Evolutionary conservation across 2,888 invertebrate species (phyloP), one percentile per base, ranked within the genome.

Genomic region (Nowickia ferox): DNA sequence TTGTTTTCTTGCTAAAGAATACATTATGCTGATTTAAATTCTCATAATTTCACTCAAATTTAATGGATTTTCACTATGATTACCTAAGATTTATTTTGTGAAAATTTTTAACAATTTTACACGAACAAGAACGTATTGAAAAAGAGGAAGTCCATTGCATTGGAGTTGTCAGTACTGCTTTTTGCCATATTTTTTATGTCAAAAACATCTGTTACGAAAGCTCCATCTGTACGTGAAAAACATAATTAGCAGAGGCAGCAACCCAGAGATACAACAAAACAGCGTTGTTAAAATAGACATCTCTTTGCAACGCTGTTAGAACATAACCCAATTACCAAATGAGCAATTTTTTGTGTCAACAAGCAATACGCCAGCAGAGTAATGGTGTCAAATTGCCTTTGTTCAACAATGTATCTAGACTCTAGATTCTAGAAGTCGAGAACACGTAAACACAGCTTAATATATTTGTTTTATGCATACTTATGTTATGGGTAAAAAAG

Each of bases 51-150:
- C 51, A 15, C 38, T 22, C 42, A 17, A 57, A 68, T 88, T 88
- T 87, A 44, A 42, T 83, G 19, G 84, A 88, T 87, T 90, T 90
- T 87, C 86, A 88, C 89, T 87, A 84, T 88, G 92, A 92, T 93
- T 93, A 93, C 93, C 93, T 93, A 90, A 89, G 92, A 93, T 92
- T 92, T 92, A 90, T 89, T 91, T 91, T 91, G 90, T 90, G 90
- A 90, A 91, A 90, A 90, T 91, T 90, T 90, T 91, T 90, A 88
- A 92, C 92, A 92, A 92, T 91, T 91, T 90, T 89, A 91, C 92
- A 91, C 92, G 91, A 92, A 91, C 91, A 90, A 91, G 92, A 91
- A 93, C 92, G 92, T 91, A 92, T 91, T 89, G 90, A 90, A 92
- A 92, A 92, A 92, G 92, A 92, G 92, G 92, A 92, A 92, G 92